Percentiles rank a stretch among this genome's conserved stretches.
These are phyloP conservation scores for Pterocles orientalis DNA, from an alignment of 2,113 vertebrate genomes.

Conservation along the genomic window DNA sequence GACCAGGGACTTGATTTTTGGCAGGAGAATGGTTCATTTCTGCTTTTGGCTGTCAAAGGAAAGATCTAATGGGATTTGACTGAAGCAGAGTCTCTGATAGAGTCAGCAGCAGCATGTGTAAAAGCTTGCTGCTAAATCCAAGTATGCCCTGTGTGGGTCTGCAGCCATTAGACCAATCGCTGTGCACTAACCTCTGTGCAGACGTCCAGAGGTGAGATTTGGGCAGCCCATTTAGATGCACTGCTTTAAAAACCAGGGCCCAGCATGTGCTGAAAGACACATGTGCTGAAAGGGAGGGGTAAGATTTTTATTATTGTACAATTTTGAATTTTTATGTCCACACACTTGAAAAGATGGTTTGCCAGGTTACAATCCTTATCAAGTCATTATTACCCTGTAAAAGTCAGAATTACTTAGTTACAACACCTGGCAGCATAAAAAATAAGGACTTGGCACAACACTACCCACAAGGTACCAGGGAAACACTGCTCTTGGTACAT, in stretches of 20 bases:
- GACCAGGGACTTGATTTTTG: not conserved
- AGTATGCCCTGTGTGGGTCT: accelerated
- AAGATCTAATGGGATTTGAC: not conserved
- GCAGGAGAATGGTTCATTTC: conserved; percentile 4
- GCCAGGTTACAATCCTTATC: not conserved
- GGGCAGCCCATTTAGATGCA: not conserved
- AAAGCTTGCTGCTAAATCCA: not conserved
- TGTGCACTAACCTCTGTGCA: not conserved
- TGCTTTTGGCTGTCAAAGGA: conserved; percentile 15
- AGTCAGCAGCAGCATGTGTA: not conserved
- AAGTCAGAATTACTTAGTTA: not conserved
- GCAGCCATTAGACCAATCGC: not conserved
- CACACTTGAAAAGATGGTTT: not conserved
- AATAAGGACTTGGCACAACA: not conserved
- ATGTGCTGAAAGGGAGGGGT: not conserved
- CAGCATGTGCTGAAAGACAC: not conserved
- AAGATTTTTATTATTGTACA: not conserved
- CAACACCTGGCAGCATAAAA: not conserved
- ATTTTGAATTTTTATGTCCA: not conserved
- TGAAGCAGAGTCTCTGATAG: not conserved
- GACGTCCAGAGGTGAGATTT: accelerated
- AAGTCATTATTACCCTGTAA: not conserved
- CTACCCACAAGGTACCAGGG: not conserved
- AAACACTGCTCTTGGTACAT: not conserved
- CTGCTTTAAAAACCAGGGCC: not conserved